Base-by-base conservation (phyloP, 2,888 invertebrate species). In the Synergus japonicus region DNA sequence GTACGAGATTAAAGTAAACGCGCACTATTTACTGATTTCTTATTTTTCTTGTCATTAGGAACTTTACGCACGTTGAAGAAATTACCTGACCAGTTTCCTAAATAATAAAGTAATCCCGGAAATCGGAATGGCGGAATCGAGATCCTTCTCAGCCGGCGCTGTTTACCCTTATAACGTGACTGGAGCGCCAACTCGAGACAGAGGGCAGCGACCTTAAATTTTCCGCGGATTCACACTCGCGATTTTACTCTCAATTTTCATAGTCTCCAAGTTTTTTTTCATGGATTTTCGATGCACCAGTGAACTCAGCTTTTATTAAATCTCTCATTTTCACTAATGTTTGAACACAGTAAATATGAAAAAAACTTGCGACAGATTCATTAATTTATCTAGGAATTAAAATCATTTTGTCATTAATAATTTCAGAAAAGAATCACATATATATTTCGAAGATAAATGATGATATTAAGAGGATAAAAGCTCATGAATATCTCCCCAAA, bases 151-250 rank as follows among this genome's bases (percentile, higher is more conserved):
- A 41, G 44, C n/a, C 66, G 49, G 54, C 12, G 37, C 78, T 64
- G 80, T 83, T 81, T 80, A 81, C 78, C 60, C 49, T 58, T 78
- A 79, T 41, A 49, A 80, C 85, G 80, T 79, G 81, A 83, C 78
- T 73, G 69, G 80, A 78, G 37, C 76, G 77, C 76, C 73, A 76
- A 80, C 44, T 43, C 37, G 37, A 67, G 12, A 49, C 37, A 77
- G 46, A 77, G n/a, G 73, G 73, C 73, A 73, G 54, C 73, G 54
- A 73, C 73, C 73, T 41, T 66, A n/a, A n/a, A 43, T 37, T 73
- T 49, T 73, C 18, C 54, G 15, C 37, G 12, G n/a, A 41, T 66
- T 66, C n/a, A 54, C 54, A 49, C n/a, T 54, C 41, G 13, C 63
- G 13, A 63, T 63, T 63, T 29, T 29, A 63, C 29, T 63, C 4